Base-by-base conservation (phyloP, 2,797 vertebrate species). In the Trachops cirrhosus region DNA sequence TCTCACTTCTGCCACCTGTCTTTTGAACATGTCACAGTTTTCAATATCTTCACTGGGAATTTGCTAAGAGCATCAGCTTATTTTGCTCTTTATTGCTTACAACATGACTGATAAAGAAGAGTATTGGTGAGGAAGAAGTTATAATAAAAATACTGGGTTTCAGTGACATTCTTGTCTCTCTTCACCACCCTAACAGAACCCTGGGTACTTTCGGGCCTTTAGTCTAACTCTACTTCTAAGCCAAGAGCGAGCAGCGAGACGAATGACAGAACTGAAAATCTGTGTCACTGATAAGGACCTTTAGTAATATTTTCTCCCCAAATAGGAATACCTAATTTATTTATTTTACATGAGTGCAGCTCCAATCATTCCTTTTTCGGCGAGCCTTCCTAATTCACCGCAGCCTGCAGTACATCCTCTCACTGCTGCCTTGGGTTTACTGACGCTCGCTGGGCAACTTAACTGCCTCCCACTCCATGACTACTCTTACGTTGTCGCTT, bases 51-150 rank as follows among this genome's bases (percentile, higher is more conserved):
- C 54, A 34, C 15, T 82, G 37, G 11, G 34, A 89, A 15, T 50
- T 34, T 71, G 68, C 5, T 48, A 21, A 52, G 62, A 87, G 22
- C 7, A 67, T 24, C 57, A 68, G 26, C 18, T 62, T 64, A 57
- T 89, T 92, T 90, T 64, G 78, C 50, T 74, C 57, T 54, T 93
- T 68, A 71, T 22, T 67, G 86, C 41, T 79, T 78, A 82, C 5
- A 71, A 79, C 21, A 59, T 21, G 54, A 41, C 2, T 41, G 64
- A 62, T 78, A 11, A 39, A 34, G 39, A 46, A 71, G 22, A 59
- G 50, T 24, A 52, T 1, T 24, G 32, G 70, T 41, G 29, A 75
- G 88, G 70, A 84, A 68, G 50, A 90, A 92, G 93, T 70, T 0
- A 57, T 21, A 80, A 29, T 2, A 24, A 67, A 71, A 70, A 24